Conservation (phyloP, 2,113 vertebrate species). For the Pogonocichla stellata region DNA sequence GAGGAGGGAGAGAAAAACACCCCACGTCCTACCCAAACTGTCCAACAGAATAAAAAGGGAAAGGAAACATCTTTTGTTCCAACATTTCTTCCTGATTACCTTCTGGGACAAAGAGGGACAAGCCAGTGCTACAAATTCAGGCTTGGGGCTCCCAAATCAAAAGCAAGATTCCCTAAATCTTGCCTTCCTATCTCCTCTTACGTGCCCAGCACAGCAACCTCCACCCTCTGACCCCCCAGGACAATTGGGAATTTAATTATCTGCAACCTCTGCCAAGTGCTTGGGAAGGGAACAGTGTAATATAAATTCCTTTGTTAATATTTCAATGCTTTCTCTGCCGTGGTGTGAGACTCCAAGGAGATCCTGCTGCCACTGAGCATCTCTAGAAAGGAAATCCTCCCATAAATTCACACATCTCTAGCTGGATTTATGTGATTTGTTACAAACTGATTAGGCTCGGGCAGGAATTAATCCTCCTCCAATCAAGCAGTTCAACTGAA, state of each 20-base stretch:
- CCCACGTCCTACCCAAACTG: not conserved
- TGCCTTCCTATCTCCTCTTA: not conserved
- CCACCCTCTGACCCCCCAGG: not conserved
- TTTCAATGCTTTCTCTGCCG: not conserved
- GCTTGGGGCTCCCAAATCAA: not conserved
- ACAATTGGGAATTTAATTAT: not conserved
- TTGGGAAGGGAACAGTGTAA: not conserved
- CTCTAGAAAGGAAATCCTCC: not conserved
- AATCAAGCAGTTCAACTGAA: not conserved
- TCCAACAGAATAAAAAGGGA: not conserved
- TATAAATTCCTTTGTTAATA: not conserved
- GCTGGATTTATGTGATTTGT: not conserved
- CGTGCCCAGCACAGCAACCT: not conserved
- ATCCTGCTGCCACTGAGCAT: not conserved
- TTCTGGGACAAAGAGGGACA: not conserved
- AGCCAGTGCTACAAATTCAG: not conserved
- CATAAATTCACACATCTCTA: not conserved
- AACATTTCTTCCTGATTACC: not conserved
- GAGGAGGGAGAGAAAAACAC: not conserved
- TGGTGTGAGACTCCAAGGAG: not conserved
- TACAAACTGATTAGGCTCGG: not conserved
- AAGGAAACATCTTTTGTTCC: not conserved
- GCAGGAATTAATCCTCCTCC: not conserved
- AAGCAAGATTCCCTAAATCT: not conserved
- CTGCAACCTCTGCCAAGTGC: not conserved